Evolutionary conservation across 2,888 invertebrate species (phyloP).

Genomic region (Oligia strigilis): DNA sequence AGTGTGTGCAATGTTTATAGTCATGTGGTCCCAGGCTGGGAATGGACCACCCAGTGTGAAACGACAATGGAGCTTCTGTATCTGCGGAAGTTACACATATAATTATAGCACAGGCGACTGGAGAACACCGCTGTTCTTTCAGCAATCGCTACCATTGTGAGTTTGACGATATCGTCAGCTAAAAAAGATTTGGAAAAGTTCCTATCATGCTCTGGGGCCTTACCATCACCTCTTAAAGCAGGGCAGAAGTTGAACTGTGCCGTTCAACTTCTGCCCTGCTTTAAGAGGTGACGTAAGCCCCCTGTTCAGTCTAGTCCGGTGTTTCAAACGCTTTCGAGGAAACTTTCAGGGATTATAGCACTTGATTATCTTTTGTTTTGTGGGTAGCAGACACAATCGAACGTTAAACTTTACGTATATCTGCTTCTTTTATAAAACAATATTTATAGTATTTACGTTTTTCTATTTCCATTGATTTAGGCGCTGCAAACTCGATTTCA

Average conservation of each 20-base stretch:
- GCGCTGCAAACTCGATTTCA: neutral
- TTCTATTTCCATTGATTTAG: neutral
- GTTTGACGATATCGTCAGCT: neutral
- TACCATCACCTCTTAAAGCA: too few species aligned
- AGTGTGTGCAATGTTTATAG: slow-evolving; percentile 47
- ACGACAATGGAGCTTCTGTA: slow-evolving; percentile 25
- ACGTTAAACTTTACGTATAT: neutral
- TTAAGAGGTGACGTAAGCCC: too few species aligned
- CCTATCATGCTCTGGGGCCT: neutral
- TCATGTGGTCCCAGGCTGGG: slow-evolving; percentile 29
- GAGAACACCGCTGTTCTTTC: neutral
- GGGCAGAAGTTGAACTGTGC: too few species aligned
- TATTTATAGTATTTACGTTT: neutral
- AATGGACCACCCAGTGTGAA: slow-evolving; percentile 43
- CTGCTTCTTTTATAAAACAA: neutral
- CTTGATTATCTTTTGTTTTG: neutral
- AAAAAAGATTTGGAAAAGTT: neutral
- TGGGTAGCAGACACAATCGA: neutral
- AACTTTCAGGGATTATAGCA: neutral
- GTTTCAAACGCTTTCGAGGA: slow-evolving; percentile 28
- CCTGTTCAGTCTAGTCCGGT: neutral
- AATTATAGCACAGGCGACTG: slow-evolving; percentile 1
- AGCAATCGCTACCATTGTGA: slow-evolving; percentile 10
- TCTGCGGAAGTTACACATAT: slow-evolving; percentile 25
- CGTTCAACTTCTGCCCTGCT: too few species aligned